phyloP scores from a whole-genome alignment of 2,113 vertebrate species.

The Lasiurus cinereus region DNA sequence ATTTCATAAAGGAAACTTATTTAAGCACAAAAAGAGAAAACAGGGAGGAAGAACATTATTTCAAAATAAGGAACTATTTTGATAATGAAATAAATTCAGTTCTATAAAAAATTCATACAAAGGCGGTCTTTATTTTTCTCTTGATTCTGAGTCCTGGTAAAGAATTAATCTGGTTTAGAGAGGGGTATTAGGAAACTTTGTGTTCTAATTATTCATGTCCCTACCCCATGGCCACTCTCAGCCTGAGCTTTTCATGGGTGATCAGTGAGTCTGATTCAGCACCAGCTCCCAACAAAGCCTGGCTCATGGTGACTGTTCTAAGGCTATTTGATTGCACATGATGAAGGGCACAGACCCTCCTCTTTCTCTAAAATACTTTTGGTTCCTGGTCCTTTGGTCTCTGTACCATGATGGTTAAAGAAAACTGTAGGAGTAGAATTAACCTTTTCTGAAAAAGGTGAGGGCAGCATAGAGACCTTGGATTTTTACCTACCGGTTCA shows the following conservation, averaged over 20 bases:
- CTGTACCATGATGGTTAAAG: neutral
- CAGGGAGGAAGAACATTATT: slow-evolving; percentile 10
- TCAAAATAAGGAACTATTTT: slow-evolving; percentile 41
- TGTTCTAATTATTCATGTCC: neutral
- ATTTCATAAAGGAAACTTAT: slow-evolving; percentile 45
- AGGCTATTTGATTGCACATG: neutral
- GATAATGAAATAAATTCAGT: slow-evolving; percentile 16
- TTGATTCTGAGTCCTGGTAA: slow-evolving; percentile 6
- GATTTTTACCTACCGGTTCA: neutral
- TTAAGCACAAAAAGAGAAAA: neutral
- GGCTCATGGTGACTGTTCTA: neutral
- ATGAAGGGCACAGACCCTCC: neutral
- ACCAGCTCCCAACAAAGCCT: neutral
- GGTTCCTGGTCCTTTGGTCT: neutral
- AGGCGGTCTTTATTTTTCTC: slow-evolving; percentile 8
- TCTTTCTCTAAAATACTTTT: neutral
- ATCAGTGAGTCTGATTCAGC: neutral
- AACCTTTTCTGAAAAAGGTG: neutral
- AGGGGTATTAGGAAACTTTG: neutral
- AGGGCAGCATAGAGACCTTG: neutral
- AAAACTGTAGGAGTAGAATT: neutral
- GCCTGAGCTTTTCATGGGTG: neutral
- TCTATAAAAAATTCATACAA: neutral
- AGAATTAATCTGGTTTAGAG: neutral
- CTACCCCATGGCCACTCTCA: neutral